Conservation (phyloP, 2,113 vertebrate genomes). For the Antechinus stuartii region DNA sequence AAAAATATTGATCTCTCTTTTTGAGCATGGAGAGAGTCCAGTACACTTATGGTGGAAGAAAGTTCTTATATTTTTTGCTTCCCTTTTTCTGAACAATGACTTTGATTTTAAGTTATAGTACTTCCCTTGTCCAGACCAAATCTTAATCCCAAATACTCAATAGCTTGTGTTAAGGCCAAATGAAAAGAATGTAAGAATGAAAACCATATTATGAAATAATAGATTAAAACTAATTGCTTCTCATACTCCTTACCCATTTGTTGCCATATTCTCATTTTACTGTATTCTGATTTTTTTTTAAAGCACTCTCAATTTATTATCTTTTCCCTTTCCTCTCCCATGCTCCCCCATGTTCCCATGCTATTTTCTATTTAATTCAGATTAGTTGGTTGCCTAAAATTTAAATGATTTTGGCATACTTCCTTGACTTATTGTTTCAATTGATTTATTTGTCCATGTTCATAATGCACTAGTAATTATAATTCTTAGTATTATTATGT, state of each 20-base stretch:
- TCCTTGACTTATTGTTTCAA: slow-evolving; percentile 3
- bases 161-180: not conserved
- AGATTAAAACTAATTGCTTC: slow-evolving; percentile 10
- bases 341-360: slow-evolving; percentile 3
- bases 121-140: slow-evolving; percentile 4
- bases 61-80: slow-evolving; percentile 25
- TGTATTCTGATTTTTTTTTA: slow-evolving; percentile 22
- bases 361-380: slow-evolving; percentile 46
- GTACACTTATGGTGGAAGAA: not conserved
- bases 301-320: slow-evolving; percentile 34
- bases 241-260: slow-evolving; percentile 34
- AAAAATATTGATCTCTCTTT: not conserved
- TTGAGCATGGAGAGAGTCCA: slow-evolving; percentile 2
- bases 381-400: slow-evolving; percentile 40
- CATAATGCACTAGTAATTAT: slow-evolving; percentile 67
- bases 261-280: slow-evolving; percentile 18
- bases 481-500: slow-evolving; percentile 72
- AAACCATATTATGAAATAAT: not conserved
- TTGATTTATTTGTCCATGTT: slow-evolving; percentile 65
- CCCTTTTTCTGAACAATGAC: slow-evolving; percentile 18
- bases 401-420: slow-evolving; percentile 46
- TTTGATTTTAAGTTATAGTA: slow-evolving; percentile 35
- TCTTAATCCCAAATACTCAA: slow-evolving; percentile 7
- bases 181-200: not conserved
- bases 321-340: slow-evolving; percentile 14